phyloP scores from a whole-genome alignment of 2,113 vertebrate genomes.

The Nipponia nippon region DNA sequence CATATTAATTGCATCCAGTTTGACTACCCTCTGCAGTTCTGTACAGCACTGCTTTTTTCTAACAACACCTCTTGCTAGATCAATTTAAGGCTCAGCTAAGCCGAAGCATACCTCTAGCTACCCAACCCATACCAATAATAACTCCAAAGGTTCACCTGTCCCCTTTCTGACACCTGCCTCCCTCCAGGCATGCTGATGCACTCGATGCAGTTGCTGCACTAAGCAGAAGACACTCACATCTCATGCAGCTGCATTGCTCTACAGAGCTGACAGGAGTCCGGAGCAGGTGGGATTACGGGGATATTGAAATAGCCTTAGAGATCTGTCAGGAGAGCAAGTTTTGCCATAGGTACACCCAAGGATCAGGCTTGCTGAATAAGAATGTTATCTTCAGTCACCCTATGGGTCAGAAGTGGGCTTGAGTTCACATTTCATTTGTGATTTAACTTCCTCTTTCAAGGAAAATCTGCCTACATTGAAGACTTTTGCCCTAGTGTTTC shows the following conservation, averaged over 20 bases:
- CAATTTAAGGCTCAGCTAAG: not conserved
- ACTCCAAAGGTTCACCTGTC: not conserved
- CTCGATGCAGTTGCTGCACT: not conserved
- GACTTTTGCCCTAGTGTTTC: constrained; percentile 11
- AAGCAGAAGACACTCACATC: not conserved
- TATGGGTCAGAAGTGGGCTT: not conserved
- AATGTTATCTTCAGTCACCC: not conserved
- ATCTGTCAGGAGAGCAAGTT: not conserved
- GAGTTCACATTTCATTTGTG: not conserved
- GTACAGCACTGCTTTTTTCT: not conserved
- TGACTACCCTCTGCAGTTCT: not conserved
- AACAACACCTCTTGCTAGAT: not conserved
- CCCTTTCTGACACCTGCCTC: not conserved
- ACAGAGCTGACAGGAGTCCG: not conserved
- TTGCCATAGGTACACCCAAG: not conserved
- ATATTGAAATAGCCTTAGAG: not conserved
- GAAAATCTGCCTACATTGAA: constrained; percentile 25
- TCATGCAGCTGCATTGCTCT: not conserved
- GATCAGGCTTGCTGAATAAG: not conserved
- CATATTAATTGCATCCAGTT: rapidly evolving
- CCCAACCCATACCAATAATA: not conserved
- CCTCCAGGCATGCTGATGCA: not conserved
- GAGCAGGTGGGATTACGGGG: not conserved
- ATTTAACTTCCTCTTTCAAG: constrained; percentile 9
- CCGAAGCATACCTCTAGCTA: not conserved